A percentile compares a stretch with the other conserved stretches of the same genome.
These are phyloP conservation scores for Alca torda DNA, from an alignment of 2,797 vertebrate genomes.

Conservation along the genomic window DNA sequence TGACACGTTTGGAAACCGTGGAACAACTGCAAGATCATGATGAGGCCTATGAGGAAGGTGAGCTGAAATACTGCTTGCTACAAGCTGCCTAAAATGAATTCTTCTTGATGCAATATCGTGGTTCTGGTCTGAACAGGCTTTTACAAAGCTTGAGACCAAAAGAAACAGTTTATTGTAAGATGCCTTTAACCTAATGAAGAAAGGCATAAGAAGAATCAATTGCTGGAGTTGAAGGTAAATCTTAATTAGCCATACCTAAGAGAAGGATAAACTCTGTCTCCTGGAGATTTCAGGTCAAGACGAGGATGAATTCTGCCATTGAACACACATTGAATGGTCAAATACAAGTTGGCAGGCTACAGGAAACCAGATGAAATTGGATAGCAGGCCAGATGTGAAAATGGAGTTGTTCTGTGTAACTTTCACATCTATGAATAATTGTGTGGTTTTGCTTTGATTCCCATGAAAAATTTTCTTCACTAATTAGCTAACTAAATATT, in stretches of 20 bases:
- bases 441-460: neutral
- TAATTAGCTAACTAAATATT: neutral
- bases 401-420: neutral
- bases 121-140: neutral
- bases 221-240: neutral
- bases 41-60: conserved; percentile 87
- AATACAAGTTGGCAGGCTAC: neutral
- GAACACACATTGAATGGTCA: neutral
- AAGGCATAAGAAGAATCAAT: neutral
- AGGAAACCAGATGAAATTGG: neutral
- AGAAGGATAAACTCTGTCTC: neutral
- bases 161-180: neutral
- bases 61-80: neutral
- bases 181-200: neutral
- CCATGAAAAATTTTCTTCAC: neutral
- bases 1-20: conserved; percentile 71
- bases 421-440: neutral
- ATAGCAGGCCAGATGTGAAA: neutral
- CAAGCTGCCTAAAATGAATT: neutral
- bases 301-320: neutral
- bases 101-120: neutral
- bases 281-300: neutral
- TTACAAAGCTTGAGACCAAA: neutral
- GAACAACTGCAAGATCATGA: conserved; percentile 83
- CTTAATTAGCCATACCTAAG: neutral